Conservation (phyloP, 2,888 invertebrate genomes). For the Petrolisthes manimaculis region DNA sequence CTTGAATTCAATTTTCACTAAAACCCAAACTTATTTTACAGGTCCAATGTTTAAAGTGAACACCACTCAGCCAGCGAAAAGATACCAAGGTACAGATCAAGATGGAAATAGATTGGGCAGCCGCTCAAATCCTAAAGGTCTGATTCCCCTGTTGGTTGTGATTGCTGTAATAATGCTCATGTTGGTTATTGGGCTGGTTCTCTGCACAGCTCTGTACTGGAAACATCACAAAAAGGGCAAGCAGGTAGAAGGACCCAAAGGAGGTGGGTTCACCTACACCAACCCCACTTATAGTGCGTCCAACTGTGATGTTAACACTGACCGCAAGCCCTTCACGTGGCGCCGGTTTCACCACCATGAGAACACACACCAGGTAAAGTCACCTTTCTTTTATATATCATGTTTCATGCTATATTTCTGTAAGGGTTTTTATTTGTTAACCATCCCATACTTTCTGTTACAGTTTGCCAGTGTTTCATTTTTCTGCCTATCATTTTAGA, state of each 20-base stretch:
- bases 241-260: slow-evolving; percentile 67
- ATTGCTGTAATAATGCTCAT: slow-evolving; percentile 49
- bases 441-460: too few relatives aligned
- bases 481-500: too few relatives aligned
- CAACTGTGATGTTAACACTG: slow-evolving; percentile 72
- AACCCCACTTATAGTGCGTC: slow-evolving; percentile 87
- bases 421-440: too few relatives aligned
- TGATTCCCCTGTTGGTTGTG: slow-evolving; percentile 49
- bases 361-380: slow-evolving; percentile 56
- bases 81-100: neutral
- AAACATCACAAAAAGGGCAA: slow-evolving; percentile 65
- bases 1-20: neutral
- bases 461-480: too few relatives aligned
- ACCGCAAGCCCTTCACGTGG: slow-evolving; percentile 78
- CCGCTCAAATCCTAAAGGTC: slow-evolving; percentile 6
- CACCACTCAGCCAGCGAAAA: neutral
- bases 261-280: slow-evolving; percentile 84
- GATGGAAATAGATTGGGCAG: neutral
- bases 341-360: slow-evolving; percentile 82
- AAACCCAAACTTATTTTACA: neutral
- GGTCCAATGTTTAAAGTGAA: slow-evolving; percentile 46
- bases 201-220: slow-evolving; percentile 52
- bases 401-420: too few relatives aligned
- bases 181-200: slow-evolving; percentile 36
- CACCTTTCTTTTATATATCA: too few relatives aligned